Percentiles rank a stretch among this genome's conserved stretches.
Evolutionary conservation across 2,888 invertebrate genomes (phyloP).

Genomic region (Drosophila mettleri): DNA sequence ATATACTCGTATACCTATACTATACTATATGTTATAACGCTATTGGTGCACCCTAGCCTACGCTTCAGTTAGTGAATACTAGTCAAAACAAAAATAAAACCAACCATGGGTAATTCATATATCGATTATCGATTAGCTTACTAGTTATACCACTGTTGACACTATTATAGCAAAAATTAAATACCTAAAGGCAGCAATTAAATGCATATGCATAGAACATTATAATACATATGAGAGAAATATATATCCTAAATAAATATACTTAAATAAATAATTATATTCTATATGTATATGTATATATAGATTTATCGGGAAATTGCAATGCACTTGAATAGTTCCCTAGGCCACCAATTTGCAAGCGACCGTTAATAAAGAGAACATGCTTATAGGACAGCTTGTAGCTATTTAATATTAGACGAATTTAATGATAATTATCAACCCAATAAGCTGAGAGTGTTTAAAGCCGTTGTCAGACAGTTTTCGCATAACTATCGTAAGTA

Average conservation of each 20-base stretch:
- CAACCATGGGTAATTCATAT: slow-evolving; percentile 18
- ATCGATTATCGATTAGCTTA: slow-evolving; percentile 53
- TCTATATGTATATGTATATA: slow-evolving; percentile 22
- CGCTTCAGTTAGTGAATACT: slow-evolving; percentile 68
- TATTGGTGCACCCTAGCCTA: slow-evolving; percentile 66
- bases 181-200: slow-evolving; percentile 51
- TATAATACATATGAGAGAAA: slow-evolving; percentile 39
- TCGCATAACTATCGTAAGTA: slow-evolving; percentile 29
- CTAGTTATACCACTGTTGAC: slow-evolving; percentile 74
- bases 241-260: slow-evolving; percentile 38
- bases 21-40: slow-evolving; percentile 45
- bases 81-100: slow-evolving; percentile 31
- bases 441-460: slow-evolving; percentile 6
- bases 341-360: slow-evolving; percentile 50
- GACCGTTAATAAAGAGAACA: slow-evolving; percentile 63
- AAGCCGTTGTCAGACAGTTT: slow-evolving; percentile 36
- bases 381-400: slow-evolving; percentile 67
- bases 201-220: slow-evolving; percentile 33
- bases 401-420: slow-evolving; percentile 74
- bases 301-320: slow-evolving; percentile 10
- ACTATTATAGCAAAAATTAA: slow-evolving; percentile 47
- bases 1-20: slow-evolving; percentile 52
- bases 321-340: slow-evolving; percentile 35
- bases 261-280: slow-evolving; percentile 19
- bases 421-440: slow-evolving; percentile 58